A percentile compares a stretch with the other conserved stretches of the same genome.
phyloP scores from a whole-genome alignment of 2,797 vertebrate genomes.

The Myiothlypis coronata region DNA sequence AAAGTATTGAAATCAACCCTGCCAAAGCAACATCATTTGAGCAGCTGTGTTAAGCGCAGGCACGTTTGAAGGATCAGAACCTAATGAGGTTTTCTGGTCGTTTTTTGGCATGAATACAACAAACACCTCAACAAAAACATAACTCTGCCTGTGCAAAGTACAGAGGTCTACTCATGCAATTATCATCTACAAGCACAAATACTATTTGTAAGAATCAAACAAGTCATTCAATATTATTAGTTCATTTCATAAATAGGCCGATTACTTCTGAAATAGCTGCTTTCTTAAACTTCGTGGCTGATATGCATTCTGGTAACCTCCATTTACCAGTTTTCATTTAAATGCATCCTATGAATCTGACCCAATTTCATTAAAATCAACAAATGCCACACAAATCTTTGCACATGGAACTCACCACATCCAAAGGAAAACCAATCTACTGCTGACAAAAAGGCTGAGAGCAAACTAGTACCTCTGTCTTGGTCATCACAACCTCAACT shows the following conservation, averaged over 20 bases:
- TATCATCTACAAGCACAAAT: background rate
- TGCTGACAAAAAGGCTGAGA: background rate
- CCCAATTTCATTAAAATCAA: background rate
- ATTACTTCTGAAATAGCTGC: background rate
- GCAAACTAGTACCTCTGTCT: background rate
- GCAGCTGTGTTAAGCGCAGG: background rate
- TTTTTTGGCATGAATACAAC: background rate
- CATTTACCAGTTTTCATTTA: background rate
- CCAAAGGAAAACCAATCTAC: background rate
- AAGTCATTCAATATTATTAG: background rate
- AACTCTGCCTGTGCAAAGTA: background rate
- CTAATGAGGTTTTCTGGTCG: background rate
- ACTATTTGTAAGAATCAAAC: background rate
- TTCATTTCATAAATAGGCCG: conserved; percentile 4
- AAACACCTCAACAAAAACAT: background rate
- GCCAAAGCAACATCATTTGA: background rate
- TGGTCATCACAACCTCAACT: background rate
- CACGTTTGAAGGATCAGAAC: conserved; percentile 3
- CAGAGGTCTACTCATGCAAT: conserved; percentile 11
- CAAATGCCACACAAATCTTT: background rate
- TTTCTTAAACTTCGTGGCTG: background rate
- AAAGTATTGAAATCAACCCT: conserved; percentile 14
- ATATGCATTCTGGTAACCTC: background rate
- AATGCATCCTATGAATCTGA: background rate
- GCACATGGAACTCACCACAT: background rate